A percentile compares a stretch with the other conserved stretches of the same genome.
phyloP scores from a whole-genome alignment of 2,113 vertebrate genomes.

The Callocephalon fimbriatum region DNA sequence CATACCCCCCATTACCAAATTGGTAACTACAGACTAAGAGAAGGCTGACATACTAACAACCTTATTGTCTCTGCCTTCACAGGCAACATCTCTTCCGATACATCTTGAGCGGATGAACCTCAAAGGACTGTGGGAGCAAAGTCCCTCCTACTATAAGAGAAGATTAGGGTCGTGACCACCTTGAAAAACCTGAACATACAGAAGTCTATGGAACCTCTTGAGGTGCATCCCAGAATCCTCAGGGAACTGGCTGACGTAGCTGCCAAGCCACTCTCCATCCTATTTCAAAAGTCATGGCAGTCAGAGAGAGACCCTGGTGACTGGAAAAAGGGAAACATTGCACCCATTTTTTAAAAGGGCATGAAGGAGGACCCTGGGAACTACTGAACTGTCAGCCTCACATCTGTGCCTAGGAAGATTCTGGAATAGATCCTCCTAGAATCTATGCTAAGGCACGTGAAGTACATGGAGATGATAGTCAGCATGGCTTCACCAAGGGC shows the following conservation, averaged over 20 bases:
- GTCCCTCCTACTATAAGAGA: neutral
- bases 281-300: neutral
- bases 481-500: neutral
- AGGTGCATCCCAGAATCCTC: neutral
- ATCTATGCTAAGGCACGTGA: neutral
- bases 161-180: accelerated
- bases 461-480: neutral
- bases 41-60: neutral
- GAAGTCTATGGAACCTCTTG: too few species aligned
- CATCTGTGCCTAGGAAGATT: neutral
- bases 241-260: neutral
- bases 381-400: neutral
- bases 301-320: neutral
- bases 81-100: neutral
- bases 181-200: neutral
- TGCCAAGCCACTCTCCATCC: neutral
- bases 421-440: neutral
- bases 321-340: neutral
- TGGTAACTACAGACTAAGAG: neutral
- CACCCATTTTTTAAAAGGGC: neutral
- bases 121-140: neutral
- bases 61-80: neutral
- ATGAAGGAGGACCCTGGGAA: neutral
- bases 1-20: too few species aligned
- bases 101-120: accelerated